Conservation (phyloP, 2,888 invertebrate genomes). For the Ectobius pallidus region DNA sequence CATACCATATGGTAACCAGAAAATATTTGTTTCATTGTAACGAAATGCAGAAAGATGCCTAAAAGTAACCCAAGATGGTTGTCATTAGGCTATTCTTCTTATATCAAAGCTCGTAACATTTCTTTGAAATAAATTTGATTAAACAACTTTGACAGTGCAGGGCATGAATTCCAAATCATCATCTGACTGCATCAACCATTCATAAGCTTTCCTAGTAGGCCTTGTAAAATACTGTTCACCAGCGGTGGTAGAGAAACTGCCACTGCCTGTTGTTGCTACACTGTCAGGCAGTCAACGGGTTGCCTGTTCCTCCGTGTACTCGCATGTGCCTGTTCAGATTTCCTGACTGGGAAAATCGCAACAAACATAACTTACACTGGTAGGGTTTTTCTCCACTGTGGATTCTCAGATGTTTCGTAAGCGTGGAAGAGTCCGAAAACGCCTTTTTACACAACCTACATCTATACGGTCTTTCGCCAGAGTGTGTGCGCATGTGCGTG, state of each 20-base stretch:
- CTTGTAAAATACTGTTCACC: constrained; percentile 21
- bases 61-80: too few species aligned
- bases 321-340: constrained; percentile 99
- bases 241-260: constrained; percentile 39
- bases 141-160: too few species aligned
- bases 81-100: too few species aligned
- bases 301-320: constrained; percentile 75
- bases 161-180: too few species aligned
- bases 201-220: too few species aligned
- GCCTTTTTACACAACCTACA: constrained; percentile 98
- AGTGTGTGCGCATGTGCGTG: constrained; percentile 99
- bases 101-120: too few species aligned
- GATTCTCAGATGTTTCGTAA: constrained; percentile 96
- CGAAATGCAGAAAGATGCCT: too few species aligned
- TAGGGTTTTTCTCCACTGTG: constrained; percentile 95
- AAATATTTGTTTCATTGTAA: too few species aligned
- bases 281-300: constrained; percentile 38
- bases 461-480: constrained; percentile 95
- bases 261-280: constrained; percentile 27
- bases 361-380: constrained; percentile 93
- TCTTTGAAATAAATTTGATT: too few species aligned
- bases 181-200: too few species aligned
- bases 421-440: constrained; percentile 97
- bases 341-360: constrained; percentile 97
- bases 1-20: too few species aligned